Evolutionary conservation across 2,888 invertebrate genomes (phyloP).

Genomic region (Cerastis leucographa): DNA sequence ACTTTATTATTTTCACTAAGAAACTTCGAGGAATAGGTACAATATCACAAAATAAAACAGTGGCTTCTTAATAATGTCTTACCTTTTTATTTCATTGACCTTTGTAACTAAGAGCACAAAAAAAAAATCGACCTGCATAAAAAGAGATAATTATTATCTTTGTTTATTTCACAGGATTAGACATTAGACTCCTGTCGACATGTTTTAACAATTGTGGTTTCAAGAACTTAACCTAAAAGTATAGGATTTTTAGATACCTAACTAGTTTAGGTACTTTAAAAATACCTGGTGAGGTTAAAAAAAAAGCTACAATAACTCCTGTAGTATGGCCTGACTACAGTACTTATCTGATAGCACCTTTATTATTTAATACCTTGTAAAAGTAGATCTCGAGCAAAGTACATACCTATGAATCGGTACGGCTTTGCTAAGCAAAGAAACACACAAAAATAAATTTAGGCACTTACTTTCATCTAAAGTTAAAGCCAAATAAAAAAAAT

Average conservation of each 20-base stretch:
- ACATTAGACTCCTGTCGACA: background rate
- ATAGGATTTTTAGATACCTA: background rate
- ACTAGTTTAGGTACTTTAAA: no score
- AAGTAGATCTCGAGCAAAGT: background rate
- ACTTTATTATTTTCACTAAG: background rate
- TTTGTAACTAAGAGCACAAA: constrained; percentile 4
- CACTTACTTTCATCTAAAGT: constrained; percentile 18
- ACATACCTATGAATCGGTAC: background rate
- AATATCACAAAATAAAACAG: background rate
- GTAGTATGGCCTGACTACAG: background rate
- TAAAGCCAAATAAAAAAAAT: background rate
- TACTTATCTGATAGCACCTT: background rate
- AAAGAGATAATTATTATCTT: constrained; percentile 9
- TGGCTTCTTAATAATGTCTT: background rate
- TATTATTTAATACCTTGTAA: background rate
- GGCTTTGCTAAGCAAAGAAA: background rate
- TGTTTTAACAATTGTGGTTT: background rate
- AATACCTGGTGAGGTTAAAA: background rate
- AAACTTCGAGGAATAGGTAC: background rate
- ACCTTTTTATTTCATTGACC: background rate
- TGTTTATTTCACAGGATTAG: background rate
- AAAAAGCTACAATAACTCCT: background rate
- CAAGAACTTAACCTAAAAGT: constrained; percentile 33
- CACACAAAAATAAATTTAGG: background rate
- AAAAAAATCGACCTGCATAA: background rate